A percentile compares a stretch with the other conserved stretches of the same genome.
Evolutionary conservation across 1,140 invertebrate species (phyloP).

Genomic region (Limonius californicus): DNA sequence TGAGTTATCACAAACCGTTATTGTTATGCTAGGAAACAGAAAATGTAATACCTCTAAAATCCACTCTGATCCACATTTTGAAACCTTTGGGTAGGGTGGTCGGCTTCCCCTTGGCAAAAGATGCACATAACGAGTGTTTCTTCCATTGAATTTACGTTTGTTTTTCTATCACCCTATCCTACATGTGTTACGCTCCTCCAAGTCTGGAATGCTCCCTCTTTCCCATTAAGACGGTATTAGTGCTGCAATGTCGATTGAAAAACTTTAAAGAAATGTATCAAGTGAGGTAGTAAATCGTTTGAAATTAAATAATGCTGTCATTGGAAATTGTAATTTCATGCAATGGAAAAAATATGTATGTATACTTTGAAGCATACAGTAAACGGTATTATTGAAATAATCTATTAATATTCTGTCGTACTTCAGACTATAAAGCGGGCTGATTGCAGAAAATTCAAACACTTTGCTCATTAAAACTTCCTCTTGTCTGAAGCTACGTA

Average conservation of each 20-base stretch:
- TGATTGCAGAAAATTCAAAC: not conserved
- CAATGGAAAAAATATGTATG: no score
- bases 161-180: constrained; percentile 23
- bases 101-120: constrained; percentile 21
- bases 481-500: constrained; percentile 1
- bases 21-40: no score
- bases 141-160: constrained; percentile 14
- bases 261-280: constrained; percentile 34
- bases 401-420: not conserved
- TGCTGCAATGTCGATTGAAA: constrained; percentile 32
- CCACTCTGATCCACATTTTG: constrained; percentile 20
- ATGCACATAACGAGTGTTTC: constrained; percentile 24
- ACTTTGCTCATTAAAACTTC: constrained; percentile 2
- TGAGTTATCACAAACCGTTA: no score
- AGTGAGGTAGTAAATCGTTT: constrained; percentile 33
- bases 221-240: constrained; percentile 35
- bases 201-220: constrained; percentile 20
- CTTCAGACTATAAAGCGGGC: not conserved
- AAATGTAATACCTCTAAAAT: constrained; percentile 11
- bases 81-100: constrained; percentile 4
- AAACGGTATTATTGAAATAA: no score
- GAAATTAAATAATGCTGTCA: constrained; percentile 37
- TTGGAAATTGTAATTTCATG: no score
- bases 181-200: constrained; percentile 31
- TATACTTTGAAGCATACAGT: no score